These are phyloP conservation scores for Zapus hudsonius DNA, from an alignment of 2,113 vertebrate species.

Conservation along the genomic window DNA sequence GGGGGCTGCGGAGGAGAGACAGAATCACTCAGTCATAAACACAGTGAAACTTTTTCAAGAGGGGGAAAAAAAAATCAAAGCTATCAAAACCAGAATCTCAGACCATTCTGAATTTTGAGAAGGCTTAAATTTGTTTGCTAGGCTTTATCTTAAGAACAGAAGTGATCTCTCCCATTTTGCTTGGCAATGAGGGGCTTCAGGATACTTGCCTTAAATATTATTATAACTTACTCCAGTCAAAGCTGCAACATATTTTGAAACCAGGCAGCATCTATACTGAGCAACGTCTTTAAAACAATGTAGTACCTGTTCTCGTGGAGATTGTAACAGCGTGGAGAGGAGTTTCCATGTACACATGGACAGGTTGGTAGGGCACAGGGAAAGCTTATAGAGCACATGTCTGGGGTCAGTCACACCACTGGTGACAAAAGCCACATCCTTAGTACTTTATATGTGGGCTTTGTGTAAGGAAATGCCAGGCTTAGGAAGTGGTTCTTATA, in stretches of 20 bases:
- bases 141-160: background rate
- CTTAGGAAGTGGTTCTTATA: background rate
- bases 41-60: background rate
- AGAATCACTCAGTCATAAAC: background rate
- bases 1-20: background rate
- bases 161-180: background rate
- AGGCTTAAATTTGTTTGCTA: background rate
- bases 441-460: background rate
- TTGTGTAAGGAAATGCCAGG: background rate
- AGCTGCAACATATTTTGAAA: background rate
- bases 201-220: background rate
- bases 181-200: background rate
- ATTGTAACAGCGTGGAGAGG: background rate
- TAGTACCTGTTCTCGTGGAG: background rate
- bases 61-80: background rate
- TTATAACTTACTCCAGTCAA: background rate
- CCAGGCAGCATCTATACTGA: background rate
- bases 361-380: background rate
- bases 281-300: background rate
- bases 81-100: background rate
- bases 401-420: background rate
- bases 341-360: background rate
- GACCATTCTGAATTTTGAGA: constrained; percentile 17
- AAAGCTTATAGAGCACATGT: background rate
- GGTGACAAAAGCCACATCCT: constrained; percentile 25